Percentiles rank a stretch among this genome's conserved stretches.
phyloP scores from a whole-genome alignment of 2,888 invertebrate species.

The Timandra comae region DNA sequence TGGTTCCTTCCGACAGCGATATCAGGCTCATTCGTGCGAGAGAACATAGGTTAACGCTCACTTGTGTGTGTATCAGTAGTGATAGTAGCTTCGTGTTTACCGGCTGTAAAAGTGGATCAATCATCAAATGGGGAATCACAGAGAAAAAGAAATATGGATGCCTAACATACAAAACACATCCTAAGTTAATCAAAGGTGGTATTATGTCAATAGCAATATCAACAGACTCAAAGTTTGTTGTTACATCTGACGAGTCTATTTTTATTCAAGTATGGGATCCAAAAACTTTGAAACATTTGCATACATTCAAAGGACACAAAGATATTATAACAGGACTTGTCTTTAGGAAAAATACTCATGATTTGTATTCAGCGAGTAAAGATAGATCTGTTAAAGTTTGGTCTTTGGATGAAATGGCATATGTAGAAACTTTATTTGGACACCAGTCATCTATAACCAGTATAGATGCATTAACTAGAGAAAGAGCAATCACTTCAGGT shows the following conservation, averaged over 20 bases:
- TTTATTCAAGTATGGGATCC: slow-evolving; percentile 91
- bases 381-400: slow-evolving; percentile 94
- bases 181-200: slow-evolving; percentile 55
- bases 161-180: slow-evolving; percentile 67
- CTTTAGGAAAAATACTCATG: slow-evolving; percentile 90
- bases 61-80: slow-evolving; percentile 86
- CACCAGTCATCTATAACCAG: slow-evolving; percentile 92
- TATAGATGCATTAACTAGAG: slow-evolving; percentile 91
- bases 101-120: slow-evolving; percentile 91
- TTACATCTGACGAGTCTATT: slow-evolving; percentile 70
- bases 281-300: slow-evolving; percentile 82
- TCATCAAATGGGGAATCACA: slow-evolving; percentile 89
- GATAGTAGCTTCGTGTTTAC: slow-evolving; percentile 85
- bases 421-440: slow-evolving; percentile 96
- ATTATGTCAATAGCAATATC: slow-evolving; percentile 84
- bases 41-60: slow-evolving; percentile 87
- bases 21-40: slow-evolving; percentile 80
- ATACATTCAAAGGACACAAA: slow-evolving; percentile 89
- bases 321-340: slow-evolving; percentile 84
- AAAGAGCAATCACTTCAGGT: slow-evolving; percentile 92
- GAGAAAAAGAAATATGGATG: slow-evolving; percentile 78
- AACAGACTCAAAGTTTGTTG: slow-evolving; percentile 88
- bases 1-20: slow-evolving; percentile 42
- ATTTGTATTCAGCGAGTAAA: slow-evolving; percentile 86
- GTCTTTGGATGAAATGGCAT: slow-evolving; percentile 97